Conservation (phyloP, 2,113 vertebrate species). For the Xiphias gladius region DNA sequence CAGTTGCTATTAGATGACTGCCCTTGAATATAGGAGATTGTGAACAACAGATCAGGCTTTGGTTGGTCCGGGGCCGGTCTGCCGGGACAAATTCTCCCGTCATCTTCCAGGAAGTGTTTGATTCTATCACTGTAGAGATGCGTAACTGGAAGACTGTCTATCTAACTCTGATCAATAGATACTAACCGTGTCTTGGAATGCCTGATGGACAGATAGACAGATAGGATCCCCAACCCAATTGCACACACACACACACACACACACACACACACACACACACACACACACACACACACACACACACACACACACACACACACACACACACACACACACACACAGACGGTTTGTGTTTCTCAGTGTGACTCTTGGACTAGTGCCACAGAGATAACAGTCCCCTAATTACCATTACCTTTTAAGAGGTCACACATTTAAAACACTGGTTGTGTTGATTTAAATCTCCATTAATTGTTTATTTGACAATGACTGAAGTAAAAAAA, state of each 20-base stretch:
- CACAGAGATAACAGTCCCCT: conserved; percentile 36
- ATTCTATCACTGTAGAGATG: conserved; percentile 71
- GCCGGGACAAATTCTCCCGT: conserved; percentile 61
- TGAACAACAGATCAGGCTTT: conserved; percentile 28
- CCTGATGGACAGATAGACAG: conserved; percentile 64
- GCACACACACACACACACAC: neutral
- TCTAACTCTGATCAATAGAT: conserved; percentile 77
- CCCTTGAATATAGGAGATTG: conserved; percentile 42
- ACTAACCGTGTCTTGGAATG: conserved; percentile 78
- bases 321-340: conserved; percentile 1
- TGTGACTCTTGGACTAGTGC: conserved; percentile 25
- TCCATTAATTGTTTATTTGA: conserved; percentile 62
- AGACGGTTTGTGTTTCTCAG: conserved; percentile 20
- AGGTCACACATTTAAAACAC: conserved; percentile 51
- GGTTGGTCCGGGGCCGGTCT: conserved; percentile 21
- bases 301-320: neutral
- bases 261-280: neutral
- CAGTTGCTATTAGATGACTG: conserved; percentile 26
- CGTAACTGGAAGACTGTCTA: conserved; percentile 67
- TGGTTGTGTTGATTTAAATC: conserved; percentile 18
- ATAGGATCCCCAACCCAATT: conserved; percentile 16
- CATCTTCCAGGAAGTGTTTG: conserved; percentile 73
- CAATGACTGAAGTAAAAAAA: conserved; percentile 41
- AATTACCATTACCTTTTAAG: conserved; percentile 55
- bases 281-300: too few species aligned